Base-by-base conservation (phyloP, 1,140 invertebrate genomes). In the Berghia stephanieae region DNA sequence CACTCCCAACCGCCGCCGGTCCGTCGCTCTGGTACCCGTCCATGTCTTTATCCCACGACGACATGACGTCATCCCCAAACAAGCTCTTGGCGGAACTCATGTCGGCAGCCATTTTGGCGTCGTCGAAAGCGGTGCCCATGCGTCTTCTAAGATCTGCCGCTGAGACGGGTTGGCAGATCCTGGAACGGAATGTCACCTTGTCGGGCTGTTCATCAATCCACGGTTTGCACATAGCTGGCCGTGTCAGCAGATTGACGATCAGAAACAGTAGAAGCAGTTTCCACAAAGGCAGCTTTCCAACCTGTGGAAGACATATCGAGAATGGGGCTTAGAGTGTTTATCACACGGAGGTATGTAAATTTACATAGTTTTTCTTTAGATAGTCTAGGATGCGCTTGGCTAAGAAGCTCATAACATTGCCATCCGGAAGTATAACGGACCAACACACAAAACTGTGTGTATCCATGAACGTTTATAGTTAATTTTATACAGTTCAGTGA, bases 81-180 rank as follows among this genome's bases (percentile, higher is more conserved):
- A 67, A 78, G 13, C 80, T 55, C 66, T 83, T 79, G n/a, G 80
- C 72, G 16, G 43, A 46, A 6, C 73, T 71, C 71, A 82, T 78
- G 34, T 79, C 69, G 34, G 74, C 46, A 24, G 81, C 77, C 84
- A 85, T 85, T 42, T 78, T 70, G 31, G 55, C 75, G 1, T 60
- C 40, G 67, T 85, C 84, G 52, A 68, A 82, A 3, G 60, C 68
- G 31, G 69, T 46, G 0, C 82, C 81, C 77, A 83, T 78, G 40
- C 63, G 68, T 27, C 68, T 57, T n/a, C 75, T 78, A n/a, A 85
- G 80, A 55, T 83, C 79, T 24, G 77, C 34, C 2, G 49, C 34
- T 24, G 81, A 73, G 1, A 85, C 69, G 2, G 79, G 79, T 38
- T 77, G 77, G 74, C 84, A 85, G 68, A 79, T 70, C 52, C 67